Evolutionary conservation across 2,113 vertebrate genomes (phyloP), one percentile per base, ranked within the genome.

Genomic region (Datnioides undecimradiatus): DNA sequence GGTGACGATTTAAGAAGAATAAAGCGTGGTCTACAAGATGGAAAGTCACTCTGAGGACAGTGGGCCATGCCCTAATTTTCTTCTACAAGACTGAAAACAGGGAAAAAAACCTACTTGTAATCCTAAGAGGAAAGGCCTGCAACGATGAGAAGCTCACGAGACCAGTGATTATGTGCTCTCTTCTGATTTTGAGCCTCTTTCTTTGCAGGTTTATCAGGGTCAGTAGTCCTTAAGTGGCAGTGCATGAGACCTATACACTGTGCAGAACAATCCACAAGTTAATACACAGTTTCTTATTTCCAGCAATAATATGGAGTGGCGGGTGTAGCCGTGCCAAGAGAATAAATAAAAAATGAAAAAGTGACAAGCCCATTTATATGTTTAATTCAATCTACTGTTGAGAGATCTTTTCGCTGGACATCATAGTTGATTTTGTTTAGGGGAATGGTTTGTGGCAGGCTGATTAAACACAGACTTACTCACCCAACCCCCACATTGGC

Each of bases 341-440:
- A 79, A 81, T 84, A 80, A 89, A 86, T 87, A 80, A 85, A 70
- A 91, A 65, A 86, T 65, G 59, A 87, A 90, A 87, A 79, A 64
- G 63, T 90, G 88, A 85, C 89, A 90, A 90, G 70, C 40, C 57
- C 74, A 87, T 91, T 89, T 90, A 86, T 88, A 80, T 86, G 80
- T 87, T 89, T 88, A 79, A 90, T 89, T 89, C 68, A 93, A 86
- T 89, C 85, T 88, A 60, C 40, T 82, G 81, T 60, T 84, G 79
- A 90, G 82, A 83, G 73, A 83, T 82, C 60, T 87, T 73, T 90
- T 83, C 33, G 36, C 66, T 65, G 84, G 84, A 87, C 87, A 84
- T 92, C 85, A 55, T 43, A 65, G 73, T 58, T 91, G 89, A 93
- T 90, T 92, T 86, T 90, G 87, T 91, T 88, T 88, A 76, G 76